Evolutionary conservation across 2,113 vertebrate genomes (phyloP), one percentile per base, ranked within the genome.

Genomic region (Periophthalmus modestus): DNA sequence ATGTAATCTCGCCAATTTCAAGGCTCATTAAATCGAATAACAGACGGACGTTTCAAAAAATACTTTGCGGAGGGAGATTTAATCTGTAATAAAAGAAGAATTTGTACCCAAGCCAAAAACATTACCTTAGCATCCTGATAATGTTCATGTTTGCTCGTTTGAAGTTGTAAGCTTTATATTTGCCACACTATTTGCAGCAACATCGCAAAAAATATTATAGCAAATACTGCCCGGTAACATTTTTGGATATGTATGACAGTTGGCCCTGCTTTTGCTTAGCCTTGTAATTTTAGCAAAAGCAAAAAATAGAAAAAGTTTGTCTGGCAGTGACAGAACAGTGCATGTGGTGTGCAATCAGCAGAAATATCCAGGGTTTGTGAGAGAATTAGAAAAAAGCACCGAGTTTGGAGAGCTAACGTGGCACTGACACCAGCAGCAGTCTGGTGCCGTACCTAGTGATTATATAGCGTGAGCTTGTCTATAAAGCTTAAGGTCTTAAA

Each of bases 1-100:
- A 82, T 75, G 57, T 83, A 83, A 89, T 89, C 81, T 83, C 11
- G 13, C 77, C 86, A 87, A 89, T 92, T 92, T 89, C 82, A 88
- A 54, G 85, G 84, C 84, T 89, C 89, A 92, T 92, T 90, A 89
- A 75, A 50, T 83, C 69, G 82, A 73, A 70, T 80, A 81, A 89
- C 84, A 85, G 77, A 87, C 3, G 61, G 43, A 66, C 77, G 69
- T 79, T 89, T 80, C 68, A 82, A 77, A 81, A 84, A 85, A 85
- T 79, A 39, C 80, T 84, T 81, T 82, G 50, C 70, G 72, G 66
- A 68, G 48, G 28, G 48, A 74, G 57, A 63, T 67, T 43, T 71
- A 75, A 83, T 79, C 62, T 77, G 18, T 77, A 43, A 43, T 43
- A 9, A 9, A 43, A 10, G 39, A 7, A 43, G 10, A 10, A 10